These are phyloP conservation scores for Rhipidura dahli DNA, from an alignment of 2,113 vertebrate genomes.

Conservation along the genomic window DNA sequence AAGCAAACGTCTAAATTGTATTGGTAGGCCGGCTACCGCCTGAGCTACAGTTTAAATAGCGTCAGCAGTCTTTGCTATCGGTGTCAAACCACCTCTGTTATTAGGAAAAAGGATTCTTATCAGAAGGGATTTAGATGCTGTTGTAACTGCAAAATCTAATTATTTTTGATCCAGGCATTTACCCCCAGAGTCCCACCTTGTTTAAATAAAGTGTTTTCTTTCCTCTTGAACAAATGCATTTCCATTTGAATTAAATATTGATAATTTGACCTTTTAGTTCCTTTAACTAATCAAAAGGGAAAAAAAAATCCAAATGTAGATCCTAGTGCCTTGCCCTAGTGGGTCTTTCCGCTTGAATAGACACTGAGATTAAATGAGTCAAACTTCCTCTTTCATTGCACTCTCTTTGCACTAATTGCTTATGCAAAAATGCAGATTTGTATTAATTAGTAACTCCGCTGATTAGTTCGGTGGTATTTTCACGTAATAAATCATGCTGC, in stretches of 20 bases:
- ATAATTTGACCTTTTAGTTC: slow-evolving; percentile 86
- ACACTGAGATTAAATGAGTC: slow-evolving; percentile 83
- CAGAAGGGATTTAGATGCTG: slow-evolving; percentile 56
- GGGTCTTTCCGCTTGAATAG: slow-evolving; percentile 82
- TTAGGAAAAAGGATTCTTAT: slow-evolving; percentile 65
- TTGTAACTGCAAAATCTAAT: slow-evolving; percentile 66
- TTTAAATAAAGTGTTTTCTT: slow-evolving; percentile 76
- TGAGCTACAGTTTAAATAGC: slow-evolving; percentile 4
- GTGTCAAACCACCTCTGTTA: slow-evolving; percentile 55
- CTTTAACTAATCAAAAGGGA: slow-evolving; percentile 82
- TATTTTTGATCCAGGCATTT: slow-evolving; percentile 70
- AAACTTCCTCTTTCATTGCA: slow-evolving; percentile 83
- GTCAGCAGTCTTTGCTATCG: not conserved
- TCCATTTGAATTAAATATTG: slow-evolving; percentile 86
- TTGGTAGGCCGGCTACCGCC: not conserved
- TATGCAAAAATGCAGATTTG: slow-evolving; percentile 95
- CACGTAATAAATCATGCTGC: slow-evolving; percentile 87
- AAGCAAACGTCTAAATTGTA: slow-evolving; percentile 24
- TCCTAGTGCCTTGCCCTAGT: slow-evolving; percentile 76
- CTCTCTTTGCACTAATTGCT: slow-evolving; percentile 87
- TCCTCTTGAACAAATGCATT: slow-evolving; percentile 75
- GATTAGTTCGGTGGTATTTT: slow-evolving; percentile 90
- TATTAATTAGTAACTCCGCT: slow-evolving; percentile 93
- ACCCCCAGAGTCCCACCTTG: slow-evolving; percentile 56
- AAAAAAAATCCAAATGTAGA: slow-evolving; percentile 77